Evolutionary conservation across 2,113 vertebrate genomes (phyloP).

Genomic region (Gymnorhina tibicen): DNA sequence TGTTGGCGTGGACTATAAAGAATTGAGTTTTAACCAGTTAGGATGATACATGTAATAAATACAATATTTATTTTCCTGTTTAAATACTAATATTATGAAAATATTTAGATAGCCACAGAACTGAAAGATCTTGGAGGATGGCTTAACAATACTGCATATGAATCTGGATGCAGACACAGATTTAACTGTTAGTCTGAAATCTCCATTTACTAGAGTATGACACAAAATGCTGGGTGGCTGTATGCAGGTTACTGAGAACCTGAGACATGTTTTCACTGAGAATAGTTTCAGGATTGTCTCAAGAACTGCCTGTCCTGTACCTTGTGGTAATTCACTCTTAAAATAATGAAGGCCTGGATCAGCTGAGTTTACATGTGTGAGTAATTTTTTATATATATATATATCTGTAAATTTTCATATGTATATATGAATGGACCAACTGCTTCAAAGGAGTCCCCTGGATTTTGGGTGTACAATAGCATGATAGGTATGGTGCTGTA

Average conservation of each 20-base stretch:
- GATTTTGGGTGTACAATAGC: background rate
- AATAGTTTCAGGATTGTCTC: background rate
- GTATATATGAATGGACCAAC: background rate
- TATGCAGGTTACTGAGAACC: background rate
- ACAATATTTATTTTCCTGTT: background rate
- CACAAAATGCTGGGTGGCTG: background rate
- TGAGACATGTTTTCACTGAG: background rate
- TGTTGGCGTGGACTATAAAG: background rate
- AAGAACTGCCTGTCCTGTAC: background rate
- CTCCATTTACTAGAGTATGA: background rate
- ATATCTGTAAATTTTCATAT: too few relatives aligned
- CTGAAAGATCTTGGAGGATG: background rate
- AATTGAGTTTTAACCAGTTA: background rate
- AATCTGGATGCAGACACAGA: background rate
- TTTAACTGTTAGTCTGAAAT: background rate
- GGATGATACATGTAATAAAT: background rate
- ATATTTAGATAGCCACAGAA: background rate
- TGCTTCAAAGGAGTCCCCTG: background rate
- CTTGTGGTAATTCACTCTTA: background rate
- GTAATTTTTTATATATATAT: background rate
- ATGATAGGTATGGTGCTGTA: background rate
- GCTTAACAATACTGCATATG: background rate
- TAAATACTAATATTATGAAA: background rate
- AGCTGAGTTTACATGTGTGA: background rate
- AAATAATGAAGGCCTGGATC: background rate